Base-by-base conservation (phyloP, 1,140 invertebrate genomes). In the Camponotus vicinus region DNA sequence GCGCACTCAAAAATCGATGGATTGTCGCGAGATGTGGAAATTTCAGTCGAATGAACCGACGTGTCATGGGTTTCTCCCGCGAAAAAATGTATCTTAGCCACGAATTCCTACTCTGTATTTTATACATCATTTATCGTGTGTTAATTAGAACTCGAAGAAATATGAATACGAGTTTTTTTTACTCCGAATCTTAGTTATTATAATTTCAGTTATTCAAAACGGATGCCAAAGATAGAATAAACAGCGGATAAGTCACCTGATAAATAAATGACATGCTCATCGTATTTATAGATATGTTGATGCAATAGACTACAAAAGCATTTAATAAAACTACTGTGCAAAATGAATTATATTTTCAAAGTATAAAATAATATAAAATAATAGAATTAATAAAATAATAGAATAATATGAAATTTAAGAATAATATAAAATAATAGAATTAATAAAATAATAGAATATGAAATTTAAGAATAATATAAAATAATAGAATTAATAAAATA, bases 1-100 rank as follows among this genome's bases (percentile, higher is more conserved):
- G 42, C 49, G 15, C 79, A 21, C 18, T 83, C 69, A 61, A 83
- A 73, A 66, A 75, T 88, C 0, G 32, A 49, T 21, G 8, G 11
- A 18, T 45, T 13, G 1, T 59, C 6, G 15, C 5, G 32, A 34
- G 4, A 37, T 27, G 13, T 13, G 40, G 18, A 71, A 82, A 34
- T 82, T 59, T 71, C 0, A 2, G 27, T 42, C 18, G 37, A 4
- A 15, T 27, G n/a, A 27, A 15, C 1, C 21, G 21, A 11, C 5
- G n/a, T 3, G 32, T 32, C 49, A 11, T n/a, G 4, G 40, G 8
- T 13, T 40, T 59, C n/a, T 40, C 32, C 18, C 18, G 13, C 9
- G 8, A 18, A 77, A 21, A 64, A 63, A n/a, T 27, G 15, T 0
- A 5, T n/a, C 13, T 37, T 27, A 5, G 1, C 37, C 1, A 34